Evolutionary conservation across 2,113 vertebrate genomes (phyloP), one percentile per base, ranked within the genome.

Genomic region (Polyodon spathula): DNA sequence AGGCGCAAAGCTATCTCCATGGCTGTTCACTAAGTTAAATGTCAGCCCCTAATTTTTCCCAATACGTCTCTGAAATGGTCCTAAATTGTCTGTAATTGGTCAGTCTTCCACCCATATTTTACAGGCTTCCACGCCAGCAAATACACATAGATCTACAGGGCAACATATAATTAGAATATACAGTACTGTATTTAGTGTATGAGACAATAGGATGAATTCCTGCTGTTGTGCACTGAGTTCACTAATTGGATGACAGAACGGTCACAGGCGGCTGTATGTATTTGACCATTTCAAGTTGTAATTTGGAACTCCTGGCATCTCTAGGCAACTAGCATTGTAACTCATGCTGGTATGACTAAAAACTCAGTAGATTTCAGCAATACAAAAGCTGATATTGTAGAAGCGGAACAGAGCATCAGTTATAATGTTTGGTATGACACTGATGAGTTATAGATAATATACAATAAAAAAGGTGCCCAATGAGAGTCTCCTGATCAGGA

Each of bases 231-330:
- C 10, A 12, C 40, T 7, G 42, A 14, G 58, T 41, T 68, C 66
- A 75, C 64, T 73, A 74, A 76, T 72, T 71, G 65, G 58, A 12
- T 60, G 44, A 44, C 50, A 60, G 63, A 62, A 61, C 10, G n/a
- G 16, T 58, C 62, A 61, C 42, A 40, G 68, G 68, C 70, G 50
- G 43, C 56, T 75, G 72, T 27, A 27, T 72, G 70, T 51, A 72
- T 67, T 42, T 70, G 75, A 81, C 75, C 78, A 27, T 43, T 17
- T 8, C 16, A 16, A 9, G 6, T 62, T 43, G 65, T 62, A 63
- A 39, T 44, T 59, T 38, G 5, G 77, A 71, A 76, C 78, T 79
- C 63, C 77, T 75, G 78, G 77, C 78, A 69, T 66, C 76, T 66
- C 73, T 68, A 27, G 27, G 27, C 27, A 27, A 27, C 27, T 27